A percentile compares a stretch with the other conserved stretches of the same genome.
These are phyloP conservation scores for Atta texana DNA, from an alignment of 1,140 invertebrate species.

Conservation along the genomic window DNA sequence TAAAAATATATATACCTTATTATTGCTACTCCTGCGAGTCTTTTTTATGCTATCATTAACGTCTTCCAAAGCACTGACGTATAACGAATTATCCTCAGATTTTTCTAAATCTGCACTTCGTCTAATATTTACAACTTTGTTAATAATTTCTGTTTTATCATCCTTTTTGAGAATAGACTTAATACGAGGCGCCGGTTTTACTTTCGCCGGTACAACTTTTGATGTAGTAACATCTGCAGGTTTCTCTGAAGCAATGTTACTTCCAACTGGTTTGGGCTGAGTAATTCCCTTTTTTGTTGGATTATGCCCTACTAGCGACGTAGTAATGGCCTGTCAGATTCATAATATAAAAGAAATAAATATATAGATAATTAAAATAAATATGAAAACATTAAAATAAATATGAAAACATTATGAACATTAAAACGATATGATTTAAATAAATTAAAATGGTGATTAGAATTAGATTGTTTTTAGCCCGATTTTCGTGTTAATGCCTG, in stretches of 20 bases:
- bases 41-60: slow-evolving; percentile 81
- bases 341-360: not conserved
- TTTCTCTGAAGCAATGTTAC: slow-evolving; percentile 55
- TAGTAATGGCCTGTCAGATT: slow-evolving; percentile 80
- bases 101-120: slow-evolving; percentile 87
- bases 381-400: slow-evolving; percentile 4
- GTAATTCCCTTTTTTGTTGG: slow-evolving; percentile 77
- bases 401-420: not conserved
- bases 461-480: not conserved
- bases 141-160: slow-evolving; percentile 66
- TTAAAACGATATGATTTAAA: not conserved
- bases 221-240: slow-evolving; percentile 1
- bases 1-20: slow-evolving; percentile 68
- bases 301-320: slow-evolving; percentile 77
- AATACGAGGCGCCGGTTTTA: slow-evolving; percentile 71
- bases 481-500: not conserved
- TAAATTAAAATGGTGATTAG: not conserved
- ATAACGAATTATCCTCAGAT: slow-evolving; percentile 89
- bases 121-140: slow-evolving; percentile 74
- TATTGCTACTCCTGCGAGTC: slow-evolving; percentile 64
- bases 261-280: slow-evolving; percentile 63
- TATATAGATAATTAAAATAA: too few relatives aligned
- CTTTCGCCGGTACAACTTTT: slow-evolving; percentile 70
- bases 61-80: slow-evolving; percentile 92
- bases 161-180: slow-evolving; percentile 74